Base-by-base conservation (phyloP, 2,113 vertebrate species). In the Oncorhynchus clarkii region DNA sequence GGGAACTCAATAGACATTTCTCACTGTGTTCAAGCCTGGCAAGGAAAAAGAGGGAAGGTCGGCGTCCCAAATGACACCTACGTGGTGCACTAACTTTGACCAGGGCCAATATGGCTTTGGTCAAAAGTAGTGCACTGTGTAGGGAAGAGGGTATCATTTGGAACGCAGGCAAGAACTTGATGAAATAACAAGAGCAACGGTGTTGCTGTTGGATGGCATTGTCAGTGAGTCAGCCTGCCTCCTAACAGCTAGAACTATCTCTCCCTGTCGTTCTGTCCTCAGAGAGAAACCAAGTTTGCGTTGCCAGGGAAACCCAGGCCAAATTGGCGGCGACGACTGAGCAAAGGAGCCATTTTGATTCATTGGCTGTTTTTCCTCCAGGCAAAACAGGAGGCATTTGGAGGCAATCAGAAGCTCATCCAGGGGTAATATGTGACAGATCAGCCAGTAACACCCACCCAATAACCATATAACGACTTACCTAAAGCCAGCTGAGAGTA, bases 261-360 rank as follows among this genome's bases (percentile, higher is more conserved):
- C 85, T 82, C 73, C 78, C 80, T n/a, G 80, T 85, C 85, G 82
- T 71, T 77, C 80, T 24, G 80, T 89, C 89, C 84, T 85, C 86
- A 24, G 74, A 66, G 84, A 86, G 89, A 85, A 91, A 89, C 80
- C 86, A 91, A 91, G 89, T 91, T 92, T 89, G 82, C 67, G 93
- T 93, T 94, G 89, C 89, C 89, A 93, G 71, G 90, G 92, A 84
- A 91, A 94, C 92, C 78, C 71, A 18, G 45, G 82, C 84, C 89
- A 92, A 92, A 86, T 90, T 92, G 86, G 86, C 77, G 64, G 78
- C 81, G 80, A 88, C 84, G 87, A 90, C 85, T 85, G 86, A 89
- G 88, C 87, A 88, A 76, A 82, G 86, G 80, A 86, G 87, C 91
- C 90, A 91, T 93, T 93, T 91, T 91, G 86, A 91, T 87, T 88